Evolutionary conservation across 2,797 vertebrate genomes (phyloP).

Genomic region (Buceros bicornis): DNA sequence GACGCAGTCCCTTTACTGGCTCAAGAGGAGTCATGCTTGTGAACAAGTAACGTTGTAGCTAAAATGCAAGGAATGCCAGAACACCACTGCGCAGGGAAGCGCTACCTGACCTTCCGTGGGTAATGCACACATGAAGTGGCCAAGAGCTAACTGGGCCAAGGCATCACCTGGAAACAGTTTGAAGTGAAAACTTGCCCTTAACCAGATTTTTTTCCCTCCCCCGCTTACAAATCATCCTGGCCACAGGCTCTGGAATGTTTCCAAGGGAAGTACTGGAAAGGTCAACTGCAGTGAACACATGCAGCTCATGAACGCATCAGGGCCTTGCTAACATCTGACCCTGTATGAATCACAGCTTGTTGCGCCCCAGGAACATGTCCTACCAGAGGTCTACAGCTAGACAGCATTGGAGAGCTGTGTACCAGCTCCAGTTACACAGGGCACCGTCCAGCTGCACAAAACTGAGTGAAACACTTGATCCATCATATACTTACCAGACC

Average conservation of each 20-base stretch:
- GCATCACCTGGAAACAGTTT: not conserved
- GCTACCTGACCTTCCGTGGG: not conserved
- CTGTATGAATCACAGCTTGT: not conserved
- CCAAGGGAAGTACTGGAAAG: not conserved
- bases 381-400: not conserved
- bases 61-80: not conserved
- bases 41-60: not conserved
- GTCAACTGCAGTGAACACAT: not conserved
- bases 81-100: not conserved
- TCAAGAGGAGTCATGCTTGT: not conserved
- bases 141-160: not conserved
- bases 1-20: not conserved
- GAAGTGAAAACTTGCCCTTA: not conserved
- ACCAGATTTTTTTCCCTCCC: not conserved
- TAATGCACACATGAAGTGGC: fast-evolving
- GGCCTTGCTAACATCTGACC: not conserved
- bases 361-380: not conserved
- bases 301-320: not conserved
- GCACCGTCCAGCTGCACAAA: not conserved
- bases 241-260: not conserved
- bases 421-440: not conserved
- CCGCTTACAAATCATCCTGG: not conserved
- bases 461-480: not conserved
- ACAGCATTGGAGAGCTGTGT: not conserved
- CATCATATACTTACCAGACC: slow-evolving; percentile 42